Base-by-base conservation (phyloP, 1,140 invertebrate species). In the Drosophila azteca region DNA sequence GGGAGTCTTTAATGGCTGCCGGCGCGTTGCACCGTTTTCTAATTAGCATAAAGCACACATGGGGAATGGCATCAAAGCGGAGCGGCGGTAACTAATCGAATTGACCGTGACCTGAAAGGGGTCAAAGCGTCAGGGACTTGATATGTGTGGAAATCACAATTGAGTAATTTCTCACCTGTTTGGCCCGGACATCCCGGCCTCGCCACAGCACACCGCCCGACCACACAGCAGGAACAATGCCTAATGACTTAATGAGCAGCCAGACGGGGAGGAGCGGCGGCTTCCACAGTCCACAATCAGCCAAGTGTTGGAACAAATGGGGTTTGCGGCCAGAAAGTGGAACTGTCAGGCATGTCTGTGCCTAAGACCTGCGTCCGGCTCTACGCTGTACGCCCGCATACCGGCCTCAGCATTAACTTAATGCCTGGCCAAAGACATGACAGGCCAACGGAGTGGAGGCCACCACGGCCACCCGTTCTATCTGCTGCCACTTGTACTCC, bases 81-180 rank as follows among this genome's bases (percentile, higher is more conserved):
- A 6, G 35, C 9, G 8, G 52, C 31, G 8, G 13, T 7, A 52
- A 45, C 39, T 43, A 81, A 85, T 81, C 81, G 82, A 70, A 81
- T 78, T 77, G 82, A 87, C 84, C 82, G 26, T 74, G 49, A 67
- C 45, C 54, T 45, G 24, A 29, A 11, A 9, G 60, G 22, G 53
- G 70, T 70, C 67, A 57, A n/a, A 20, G 43, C 70, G 43, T 66
- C 52, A 35, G 26, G 39, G 43, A 60, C 60, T 62, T 71, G 67
- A 71, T 71, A 75, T 76, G 79, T 79, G 74, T 82, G 82, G 77
- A 87, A 88, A 79, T 88, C 81, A 87, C 83, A 88, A 88, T 82
- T 88, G 88, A 76, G 82, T 79, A 87, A 88, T 88, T 87, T 88
- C 83, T 76, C 82, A 87, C 82, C 82, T 88, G 83, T 88, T 88